Evolutionary conservation across 2,888 invertebrate species (phyloP), one percentile per base, ranked within the genome.

Genomic region (Eudemis profundana): DNA sequence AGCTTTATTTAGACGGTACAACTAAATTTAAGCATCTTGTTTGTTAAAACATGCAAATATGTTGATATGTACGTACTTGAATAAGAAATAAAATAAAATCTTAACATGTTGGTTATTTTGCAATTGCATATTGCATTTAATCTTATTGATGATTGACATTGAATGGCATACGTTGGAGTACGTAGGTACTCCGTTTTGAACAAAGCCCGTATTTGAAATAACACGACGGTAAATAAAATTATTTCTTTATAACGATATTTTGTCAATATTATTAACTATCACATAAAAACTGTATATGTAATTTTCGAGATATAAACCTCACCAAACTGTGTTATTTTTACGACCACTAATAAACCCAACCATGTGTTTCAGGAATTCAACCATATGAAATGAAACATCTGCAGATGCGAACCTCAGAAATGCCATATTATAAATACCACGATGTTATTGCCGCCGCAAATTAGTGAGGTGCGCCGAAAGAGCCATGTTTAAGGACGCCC

Each of bases 391-490:
- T 53, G 14, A 40, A 53, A 38, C 23, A 53, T 23, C 38, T 53
- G 53, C 42, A 54, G 42, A 29, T 42, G 47, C 15, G 57, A 36
- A 21, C 36, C 46, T 23, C 56, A 47, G 36, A 59, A 59, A 59
- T 47, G 46, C 36, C 36, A 47, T 42, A 47, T 1, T n/a, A 17
- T 29, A 42, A 50, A 49, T 40, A 60, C 38, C 49, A 49, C 49
- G 38, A 15, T 8, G 47, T 38, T 38, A 15, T n/a, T 36, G 38
- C 14, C 56, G 14, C 40, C 49, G 29, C 60, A 60, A 60, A 50
- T 40, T 49, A 29, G 60, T 40, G 19, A 50, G 19, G 40, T 14
- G 49, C 17, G 60, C 29, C 29, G 49, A 40, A 59, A 38, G 23
- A 12, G 47, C n/a, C n/a, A 19, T 1, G 14, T 12, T n/a, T 23